Percentiles rank a stretch among this genome's conserved stretches.
Conservation (phyloP, 2,797 vertebrate genomes). For the Pangasius sanitwongsei region DNA sequence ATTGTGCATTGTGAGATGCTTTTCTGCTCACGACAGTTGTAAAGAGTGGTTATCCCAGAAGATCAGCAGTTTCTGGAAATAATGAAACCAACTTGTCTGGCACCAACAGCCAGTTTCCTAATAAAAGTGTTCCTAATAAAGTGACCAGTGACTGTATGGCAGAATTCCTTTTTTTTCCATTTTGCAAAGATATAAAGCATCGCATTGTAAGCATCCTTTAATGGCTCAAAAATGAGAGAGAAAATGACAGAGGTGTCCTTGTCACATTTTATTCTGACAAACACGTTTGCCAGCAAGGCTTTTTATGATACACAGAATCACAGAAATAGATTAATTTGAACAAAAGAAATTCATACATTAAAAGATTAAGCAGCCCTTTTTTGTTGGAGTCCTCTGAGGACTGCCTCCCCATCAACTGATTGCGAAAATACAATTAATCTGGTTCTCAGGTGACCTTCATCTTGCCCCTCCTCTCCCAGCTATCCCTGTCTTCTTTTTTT, state of each 20-base stretch:
- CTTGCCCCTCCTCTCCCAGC: neutral
- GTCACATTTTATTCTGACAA: neutral
- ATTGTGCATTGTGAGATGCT: neutral
- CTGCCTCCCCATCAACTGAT: neutral
- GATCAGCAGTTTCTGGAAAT: neutral
- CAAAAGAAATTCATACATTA: neutral
- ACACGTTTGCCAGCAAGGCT: neutral
- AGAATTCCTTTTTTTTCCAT: neutral
- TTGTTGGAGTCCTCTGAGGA: neutral
- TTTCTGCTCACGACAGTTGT: neutral
- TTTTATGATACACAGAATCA: neutral
- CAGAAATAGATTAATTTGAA: neutral
- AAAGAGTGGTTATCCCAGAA: neutral
- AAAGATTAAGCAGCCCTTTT: neutral
- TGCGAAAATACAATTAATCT: conserved; percentile 15
- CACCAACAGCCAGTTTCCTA: no score
- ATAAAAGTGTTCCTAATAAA: neutral
- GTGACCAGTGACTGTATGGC: neutral
- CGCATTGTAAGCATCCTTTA: neutral
- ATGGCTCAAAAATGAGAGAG: no score
- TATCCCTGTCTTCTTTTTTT: no score
- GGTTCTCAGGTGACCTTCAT: neutral
- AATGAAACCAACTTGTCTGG: neutral
- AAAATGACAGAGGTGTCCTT: neutral
- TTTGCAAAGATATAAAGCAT: no score